Percentiles rank a stretch among this genome's conserved stretches.
Evolutionary conservation across 1,140 invertebrate genomes (phyloP).

Genomic region (Tetramorium alpestre): DNA sequence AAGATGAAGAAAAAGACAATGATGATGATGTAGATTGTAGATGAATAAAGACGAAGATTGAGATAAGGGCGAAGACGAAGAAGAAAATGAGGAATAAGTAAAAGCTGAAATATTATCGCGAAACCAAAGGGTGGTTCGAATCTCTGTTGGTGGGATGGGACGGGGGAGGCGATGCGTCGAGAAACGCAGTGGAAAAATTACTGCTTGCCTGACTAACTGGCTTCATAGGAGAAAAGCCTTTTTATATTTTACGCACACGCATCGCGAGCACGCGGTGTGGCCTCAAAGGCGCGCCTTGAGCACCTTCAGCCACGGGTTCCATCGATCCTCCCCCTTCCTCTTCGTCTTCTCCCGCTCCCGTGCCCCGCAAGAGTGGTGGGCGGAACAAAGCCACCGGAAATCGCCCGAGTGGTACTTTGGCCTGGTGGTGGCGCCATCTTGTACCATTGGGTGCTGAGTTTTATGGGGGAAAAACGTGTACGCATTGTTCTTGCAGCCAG

Average conservation of each 20-base stretch:
- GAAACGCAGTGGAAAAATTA: slow-evolving; percentile 62
- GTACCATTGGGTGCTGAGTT: slow-evolving; percentile 51
- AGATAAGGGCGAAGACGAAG: not conserved
- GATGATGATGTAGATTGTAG: not conserved
- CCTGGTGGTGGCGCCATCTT: slow-evolving; percentile 70
- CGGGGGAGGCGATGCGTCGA: not conserved
- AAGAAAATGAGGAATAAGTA: not conserved
- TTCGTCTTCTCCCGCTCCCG: slow-evolving; percentile 22
- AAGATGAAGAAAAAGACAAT: not conserved
- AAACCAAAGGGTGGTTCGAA: not conserved
- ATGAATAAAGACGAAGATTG: not conserved
- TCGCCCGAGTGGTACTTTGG: slow-evolving; percentile 72
- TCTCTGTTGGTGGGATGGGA: not conserved
- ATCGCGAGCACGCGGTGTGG: slow-evolving; percentile 40
- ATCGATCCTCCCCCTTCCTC: slow-evolving; percentile 64
- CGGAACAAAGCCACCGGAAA: slow-evolving; percentile 74
- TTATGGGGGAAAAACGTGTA: slow-evolving; percentile 61
- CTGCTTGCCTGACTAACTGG: slow-evolving; percentile 69
- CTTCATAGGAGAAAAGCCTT: slow-evolving; percentile 71
- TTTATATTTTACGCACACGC: slow-evolving; percentile 64
- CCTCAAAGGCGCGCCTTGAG: slow-evolving; percentile 67
- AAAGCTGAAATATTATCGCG: not conserved
- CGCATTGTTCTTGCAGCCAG: slow-evolving; percentile 68
- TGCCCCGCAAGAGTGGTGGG: slow-evolving; percentile 55
- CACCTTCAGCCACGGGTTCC: slow-evolving; percentile 65